Base-by-base conservation (phyloP, 1,140 invertebrate genomes). In the Polyergus mexicanus region DNA sequence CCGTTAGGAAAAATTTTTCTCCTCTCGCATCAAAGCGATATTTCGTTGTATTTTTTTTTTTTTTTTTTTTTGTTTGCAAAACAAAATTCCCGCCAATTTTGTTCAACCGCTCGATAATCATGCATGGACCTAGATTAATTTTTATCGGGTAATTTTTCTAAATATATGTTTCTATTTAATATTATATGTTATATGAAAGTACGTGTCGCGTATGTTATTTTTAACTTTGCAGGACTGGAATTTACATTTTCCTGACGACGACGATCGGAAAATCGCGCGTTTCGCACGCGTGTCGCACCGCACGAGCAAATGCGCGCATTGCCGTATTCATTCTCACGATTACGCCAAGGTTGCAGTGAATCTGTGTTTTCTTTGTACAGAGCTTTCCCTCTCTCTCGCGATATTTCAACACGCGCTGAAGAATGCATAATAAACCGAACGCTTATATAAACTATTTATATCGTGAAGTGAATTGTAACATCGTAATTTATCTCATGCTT, bases 311-410 rank as follows among this genome's bases (percentile, higher is more conserved):
- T 19, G 56, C 58, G 71, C 5, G 38, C 44, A 44, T 56, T 66
- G 60, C 75, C 62, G 60, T 56, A 60, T 56, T 77, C 63, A 78
- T 85, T 85, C 75, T 85, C 84, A 85, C 41, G 74, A 85, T 25
- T 51, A 60, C 51, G 65, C 63, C 84, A 85, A 85, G 84, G 84
- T 85, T 80, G 28, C 65, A 32, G 25, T 25, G 11, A 80, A 62
- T 80, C 84, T 85, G 16, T 80, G 65, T 68, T 85, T 80, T 62
- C 76, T 80, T 80, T 85, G 84, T 78, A 38, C 32, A 19, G 0
- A 0, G 7, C 35, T 76, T 41, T 38, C 41, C 22, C 44, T 38
- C 44, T 77, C 35, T 63, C 44, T 19, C 28, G 32, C n/a, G n/a
- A 22, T 44, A 71, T 44, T 72, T 69, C 54, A 41, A 72, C 66